Evolutionary conservation across 2,888 invertebrate species (phyloP), one percentile per base, ranked within the genome.

Genomic region (Deilephila porcellus): DNA sequence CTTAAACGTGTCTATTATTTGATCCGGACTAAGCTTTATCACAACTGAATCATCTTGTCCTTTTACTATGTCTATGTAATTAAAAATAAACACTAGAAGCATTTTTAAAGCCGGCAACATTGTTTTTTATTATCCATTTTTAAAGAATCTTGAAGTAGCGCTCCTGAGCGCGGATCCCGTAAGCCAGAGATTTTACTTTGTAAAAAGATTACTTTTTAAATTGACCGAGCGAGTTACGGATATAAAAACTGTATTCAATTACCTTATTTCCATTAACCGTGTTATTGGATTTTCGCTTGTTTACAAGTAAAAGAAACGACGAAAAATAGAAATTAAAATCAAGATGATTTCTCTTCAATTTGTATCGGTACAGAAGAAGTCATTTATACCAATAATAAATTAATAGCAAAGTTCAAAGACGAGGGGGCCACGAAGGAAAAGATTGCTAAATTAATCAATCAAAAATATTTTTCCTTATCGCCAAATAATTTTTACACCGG

Each of bases 1-100:
- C 70, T 85, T 81, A 34, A 91, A 82, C 3, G 85, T 82, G 17
- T 84, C 76, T 11, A 84, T 72, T 8, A 90, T 77, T 64, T 86
- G 82, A n/a, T 85, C 81, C 0, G 86, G 80, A 19, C 80, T 82
- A 0, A 90, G 34, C 71, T 82, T 80, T 8, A 89, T 67, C 25
- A 82, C 71, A 70, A 87, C 76, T 5, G 79, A 71, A 5, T 82
- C 74, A 19, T 76, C 70, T 19, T 71, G 19, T 32, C 32, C 53
- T 56, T 29, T 52, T 17, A 29, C 25, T 29, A 3, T 25, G 6
- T n/a, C 32, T 19, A 32, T 34, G 7, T 11, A 53, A 11, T 56
- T 52, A 7, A 71, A 25, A 34, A 56, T 71, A 32, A 71, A 56
- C 25, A 56, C 56, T 59, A 71, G 56, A 7, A 52, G 25, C 1